Conservation (phyloP, 2,113 vertebrate genomes). For the Hippoglossus stenolepis region DNA sequence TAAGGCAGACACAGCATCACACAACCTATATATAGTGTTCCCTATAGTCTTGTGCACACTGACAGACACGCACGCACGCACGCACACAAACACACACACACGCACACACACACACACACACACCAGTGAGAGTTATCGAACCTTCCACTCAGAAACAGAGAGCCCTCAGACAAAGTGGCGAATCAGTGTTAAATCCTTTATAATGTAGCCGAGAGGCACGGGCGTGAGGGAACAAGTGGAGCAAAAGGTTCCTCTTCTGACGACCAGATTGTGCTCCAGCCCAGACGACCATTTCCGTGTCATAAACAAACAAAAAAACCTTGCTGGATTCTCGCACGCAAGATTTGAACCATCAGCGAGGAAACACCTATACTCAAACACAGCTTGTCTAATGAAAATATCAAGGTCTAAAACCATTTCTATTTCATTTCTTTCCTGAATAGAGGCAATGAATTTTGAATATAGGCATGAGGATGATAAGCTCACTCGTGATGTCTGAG, state of each 20-base stretch:
- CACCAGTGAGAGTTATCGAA: constrained; percentile 39
- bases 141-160: constrained; percentile 47
- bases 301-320: constrained; percentile 6
- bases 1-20: not conserved
- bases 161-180: constrained; percentile 46
- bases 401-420: not conserved
- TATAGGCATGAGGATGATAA: no score
- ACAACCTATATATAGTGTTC: constrained; percentile 1
- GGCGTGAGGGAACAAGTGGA: constrained; percentile 39
- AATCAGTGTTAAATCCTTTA: constrained; percentile 40
- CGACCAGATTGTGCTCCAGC: constrained; percentile 3
- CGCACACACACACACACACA: constrained; percentile 14
- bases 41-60: no score
- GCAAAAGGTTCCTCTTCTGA: constrained; percentile 47
- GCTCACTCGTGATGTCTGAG: no score
- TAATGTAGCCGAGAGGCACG: constrained; percentile 35
- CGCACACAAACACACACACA: not conserved
- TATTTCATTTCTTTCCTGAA: no score
- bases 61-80: constrained; percentile 11
- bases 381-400: no score
- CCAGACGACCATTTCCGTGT: not conserved
- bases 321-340: not conserved
- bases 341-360: not conserved
- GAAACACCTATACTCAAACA: not conserved
- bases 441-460: no score